Conservation (phyloP, 1,140 invertebrate species). For the Papilio polytes region DNA sequence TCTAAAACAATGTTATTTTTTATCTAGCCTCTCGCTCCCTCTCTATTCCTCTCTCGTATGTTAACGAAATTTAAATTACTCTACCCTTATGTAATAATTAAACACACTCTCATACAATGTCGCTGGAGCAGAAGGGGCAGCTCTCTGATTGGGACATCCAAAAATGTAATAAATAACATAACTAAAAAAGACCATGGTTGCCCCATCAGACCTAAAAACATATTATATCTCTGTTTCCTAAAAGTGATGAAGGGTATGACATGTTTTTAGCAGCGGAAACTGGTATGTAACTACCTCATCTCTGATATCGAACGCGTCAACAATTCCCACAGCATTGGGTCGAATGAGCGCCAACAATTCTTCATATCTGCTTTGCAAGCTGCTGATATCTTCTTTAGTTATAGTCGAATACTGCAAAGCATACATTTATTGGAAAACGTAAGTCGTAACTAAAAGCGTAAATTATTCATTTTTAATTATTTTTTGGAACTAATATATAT, state of each 20-base stretch:
- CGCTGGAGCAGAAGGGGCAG: too few species aligned
- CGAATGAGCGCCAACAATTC: constrained; percentile 88
- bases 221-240: too few species aligned
- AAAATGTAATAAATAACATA: too few species aligned
- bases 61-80: background rate
- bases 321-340: constrained; percentile 92
- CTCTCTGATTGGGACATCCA: too few species aligned
- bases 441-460: background rate
- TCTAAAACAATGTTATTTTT: constrained; percentile 45
- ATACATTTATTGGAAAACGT: background rate
- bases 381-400: constrained; percentile 84
- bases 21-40: background rate
- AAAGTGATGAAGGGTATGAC: background rate
- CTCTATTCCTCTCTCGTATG: background rate
- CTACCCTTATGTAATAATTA: background rate
- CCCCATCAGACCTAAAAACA: too few species aligned
- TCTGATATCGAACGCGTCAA: constrained; percentile 94
- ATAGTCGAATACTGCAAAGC: constrained; percentile 86
- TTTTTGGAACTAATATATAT: too few species aligned
- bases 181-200: too few species aligned
- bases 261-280: background rate
- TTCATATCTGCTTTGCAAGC: constrained; percentile 87
- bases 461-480: background rate
- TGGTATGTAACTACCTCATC: constrained; percentile 85
- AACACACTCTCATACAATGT: too few species aligned